These are phyloP conservation scores for Todus mexicanus DNA, from an alignment of 2,797 vertebrate genomes.

Conservation along the genomic window DNA sequence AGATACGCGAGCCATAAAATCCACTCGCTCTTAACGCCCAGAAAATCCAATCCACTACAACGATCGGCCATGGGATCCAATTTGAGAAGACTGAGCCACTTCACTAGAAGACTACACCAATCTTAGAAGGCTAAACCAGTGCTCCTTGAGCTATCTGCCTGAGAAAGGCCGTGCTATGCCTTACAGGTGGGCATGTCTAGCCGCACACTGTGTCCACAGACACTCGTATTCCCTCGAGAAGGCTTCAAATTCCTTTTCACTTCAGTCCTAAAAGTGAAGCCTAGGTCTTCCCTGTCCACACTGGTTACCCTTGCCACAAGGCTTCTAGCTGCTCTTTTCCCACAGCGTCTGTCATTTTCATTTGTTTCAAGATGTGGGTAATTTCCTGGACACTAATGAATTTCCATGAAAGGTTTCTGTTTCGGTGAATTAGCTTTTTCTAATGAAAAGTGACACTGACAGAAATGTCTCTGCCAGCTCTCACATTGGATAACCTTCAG, in stretches of 20 bases:
- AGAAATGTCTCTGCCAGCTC: not conserved
- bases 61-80: fast-evolving
- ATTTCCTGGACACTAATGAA: not conserved
- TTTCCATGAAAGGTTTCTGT: not conserved
- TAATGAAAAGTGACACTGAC: not conserved
- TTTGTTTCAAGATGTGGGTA: not conserved
- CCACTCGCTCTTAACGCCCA: not conserved
- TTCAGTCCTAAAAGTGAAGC: not conserved
- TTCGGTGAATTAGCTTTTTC: conserved; percentile 6
- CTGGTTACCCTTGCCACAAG: not conserved
- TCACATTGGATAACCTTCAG: conserved; percentile 1
- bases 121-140: too few species aligned
- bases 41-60: not conserved
- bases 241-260: not conserved
- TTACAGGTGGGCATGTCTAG: too few species aligned
- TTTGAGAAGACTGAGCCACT: not conserved
- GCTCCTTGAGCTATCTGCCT: not conserved
- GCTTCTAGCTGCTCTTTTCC: not conserved
- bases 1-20: not conserved
- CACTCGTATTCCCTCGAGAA: not conserved
- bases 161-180: not conserved
- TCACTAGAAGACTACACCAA: too few species aligned
- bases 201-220: not conserved
- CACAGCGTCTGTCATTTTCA: not conserved
- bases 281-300: not conserved